Conservation (phyloP, 2,113 vertebrate species). For the Cichladusa arquata region DNA sequence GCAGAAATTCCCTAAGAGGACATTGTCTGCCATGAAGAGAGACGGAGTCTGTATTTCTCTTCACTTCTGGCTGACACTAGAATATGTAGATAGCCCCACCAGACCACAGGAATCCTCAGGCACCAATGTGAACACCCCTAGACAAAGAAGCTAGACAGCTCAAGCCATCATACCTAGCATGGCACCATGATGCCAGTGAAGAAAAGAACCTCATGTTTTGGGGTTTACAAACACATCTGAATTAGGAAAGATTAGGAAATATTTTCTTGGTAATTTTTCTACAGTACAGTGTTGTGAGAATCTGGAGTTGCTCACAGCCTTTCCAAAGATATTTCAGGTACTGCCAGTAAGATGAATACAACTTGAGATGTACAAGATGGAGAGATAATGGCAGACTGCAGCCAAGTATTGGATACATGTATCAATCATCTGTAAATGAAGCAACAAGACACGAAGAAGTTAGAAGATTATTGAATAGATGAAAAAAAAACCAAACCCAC, state of each 20-base stretch:
- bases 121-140: background rate
- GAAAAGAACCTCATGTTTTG: background rate
- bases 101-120: background rate
- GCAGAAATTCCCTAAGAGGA: background rate
- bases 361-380: slow-evolving; percentile 78
- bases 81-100: background rate
- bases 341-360: slow-evolving; percentile 71
- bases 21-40: background rate
- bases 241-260: background rate
- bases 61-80: background rate
- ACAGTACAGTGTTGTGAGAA: slow-evolving; percentile 78
- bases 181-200: background rate
- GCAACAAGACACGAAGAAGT: background rate
- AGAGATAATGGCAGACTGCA: slow-evolving; percentile 73
- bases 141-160: background rate
- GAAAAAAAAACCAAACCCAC: background rate
- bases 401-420: slow-evolving; percentile 73
- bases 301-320: slow-evolving; percentile 73
- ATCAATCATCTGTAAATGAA: slow-evolving; percentile 78
- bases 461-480: background rate
- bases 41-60: background rate
- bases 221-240: background rate
- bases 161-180: background rate
- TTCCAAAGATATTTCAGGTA: slow-evolving; percentile 63
- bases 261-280: slow-evolving; percentile 70